phyloP scores from a whole-genome alignment of 2,888 invertebrate species.

The Hydrotaea diabolus region DNA sequence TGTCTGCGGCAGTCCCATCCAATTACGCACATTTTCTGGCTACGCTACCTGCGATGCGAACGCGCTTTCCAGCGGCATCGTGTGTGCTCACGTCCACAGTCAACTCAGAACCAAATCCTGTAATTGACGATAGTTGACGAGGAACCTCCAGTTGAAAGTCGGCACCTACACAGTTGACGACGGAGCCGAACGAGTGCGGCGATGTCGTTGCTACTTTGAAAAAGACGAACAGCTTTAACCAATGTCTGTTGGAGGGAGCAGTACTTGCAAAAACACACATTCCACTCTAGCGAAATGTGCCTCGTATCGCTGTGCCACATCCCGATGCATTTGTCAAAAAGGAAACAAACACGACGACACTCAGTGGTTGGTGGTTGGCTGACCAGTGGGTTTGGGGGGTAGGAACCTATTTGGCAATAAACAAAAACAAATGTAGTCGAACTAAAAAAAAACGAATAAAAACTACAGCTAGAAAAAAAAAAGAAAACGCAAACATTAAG shows the following conservation, averaged over 20 bases:
- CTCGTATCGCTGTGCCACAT: slow-evolving; percentile 12
- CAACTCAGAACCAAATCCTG: slow-evolving; percentile 60
- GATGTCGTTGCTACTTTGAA: background rate
- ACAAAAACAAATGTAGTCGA: slow-evolving; percentile 3
- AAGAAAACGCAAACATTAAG: slow-evolving; percentile 38
- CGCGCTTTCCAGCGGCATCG: slow-evolving; percentile 7
- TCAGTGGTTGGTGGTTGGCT: slow-evolving; percentile 28
- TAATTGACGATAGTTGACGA: slow-evolving; percentile 64
- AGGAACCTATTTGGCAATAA: slow-evolving; percentile 55
- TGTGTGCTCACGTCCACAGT: slow-evolving; percentile 46
- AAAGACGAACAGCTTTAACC: slow-evolving; percentile 6
- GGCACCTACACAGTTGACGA: slow-evolving; percentile 32
- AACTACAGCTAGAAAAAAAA: slow-evolving; percentile 26
- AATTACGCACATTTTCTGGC: background rate
- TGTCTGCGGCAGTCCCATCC: too few species aligned
- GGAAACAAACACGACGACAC: slow-evolving; percentile 34
- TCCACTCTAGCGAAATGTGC: background rate
- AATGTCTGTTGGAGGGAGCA: slow-evolving; percentile 5
- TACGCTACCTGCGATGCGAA: background rate
- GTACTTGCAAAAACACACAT: background rate
- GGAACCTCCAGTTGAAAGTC: slow-evolving; percentile 50
- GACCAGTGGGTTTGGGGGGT: slow-evolving; percentile 60
- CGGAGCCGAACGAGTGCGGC: slow-evolving; percentile 12
- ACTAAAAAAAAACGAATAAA: slow-evolving; percentile 33
- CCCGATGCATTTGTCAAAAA: slow-evolving; percentile 8